These are phyloP conservation scores for Meandrina meandrites DNA, from an alignment of 92 coral and sea anemone species.

Conservation along the genomic window DNA sequence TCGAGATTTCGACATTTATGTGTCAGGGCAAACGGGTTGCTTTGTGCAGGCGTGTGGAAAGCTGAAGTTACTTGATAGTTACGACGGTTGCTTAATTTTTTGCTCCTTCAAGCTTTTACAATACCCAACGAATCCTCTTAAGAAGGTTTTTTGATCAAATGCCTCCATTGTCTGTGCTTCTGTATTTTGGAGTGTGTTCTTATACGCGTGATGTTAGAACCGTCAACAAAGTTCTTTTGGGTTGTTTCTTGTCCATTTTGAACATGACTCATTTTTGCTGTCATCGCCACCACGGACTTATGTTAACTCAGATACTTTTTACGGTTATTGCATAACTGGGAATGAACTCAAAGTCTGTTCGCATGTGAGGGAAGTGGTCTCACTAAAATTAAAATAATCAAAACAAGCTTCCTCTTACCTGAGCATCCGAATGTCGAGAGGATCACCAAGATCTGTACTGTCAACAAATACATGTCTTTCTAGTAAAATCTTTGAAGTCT, in stretches of 20 bases:
- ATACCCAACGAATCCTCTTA: background rate
- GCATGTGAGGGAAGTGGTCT: background rate
- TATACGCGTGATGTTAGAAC: constrained; percentile 1
- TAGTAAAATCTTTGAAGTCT: background rate
- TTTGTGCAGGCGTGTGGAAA: background rate
- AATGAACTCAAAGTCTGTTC: constrained; percentile 8
- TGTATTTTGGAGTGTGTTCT: background rate
- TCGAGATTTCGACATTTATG: background rate
- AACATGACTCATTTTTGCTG: background rate
- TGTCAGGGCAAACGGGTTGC: background rate
- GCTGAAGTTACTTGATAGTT: background rate
- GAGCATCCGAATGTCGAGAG: constrained; percentile 33
- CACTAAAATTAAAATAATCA: background rate
- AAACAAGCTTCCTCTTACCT: constrained; percentile 17
- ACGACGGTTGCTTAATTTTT: background rate
- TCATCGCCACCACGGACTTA: background rate
- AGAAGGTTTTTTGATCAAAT: background rate
- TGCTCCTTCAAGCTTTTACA: background rate
- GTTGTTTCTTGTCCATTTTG: constrained; percentile 2
- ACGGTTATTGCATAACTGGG: background rate
- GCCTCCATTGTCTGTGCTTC: constrained; percentile 9
- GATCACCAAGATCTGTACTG: constrained; percentile 21
- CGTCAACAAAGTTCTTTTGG: background rate
- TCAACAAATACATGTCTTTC: constrained; percentile 18
- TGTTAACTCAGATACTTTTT: background rate